phyloP scores from a whole-genome alignment of 2,888 invertebrate species.

The Hypena proboscidalis region DNA sequence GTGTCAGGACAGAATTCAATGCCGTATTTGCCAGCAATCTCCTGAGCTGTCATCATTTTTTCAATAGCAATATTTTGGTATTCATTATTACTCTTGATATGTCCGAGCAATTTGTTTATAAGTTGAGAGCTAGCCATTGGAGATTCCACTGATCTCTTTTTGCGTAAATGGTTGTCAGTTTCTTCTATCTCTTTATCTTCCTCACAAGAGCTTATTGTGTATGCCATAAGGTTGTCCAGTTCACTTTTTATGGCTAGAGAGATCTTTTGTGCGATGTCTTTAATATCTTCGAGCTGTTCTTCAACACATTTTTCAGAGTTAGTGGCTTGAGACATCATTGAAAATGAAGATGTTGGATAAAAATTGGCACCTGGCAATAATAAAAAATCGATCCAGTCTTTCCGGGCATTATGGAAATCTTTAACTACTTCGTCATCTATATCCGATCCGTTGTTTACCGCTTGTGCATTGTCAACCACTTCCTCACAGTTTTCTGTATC shows the following conservation, averaged over 20 bases:
- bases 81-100: conserved; percentile 76
- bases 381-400: conserved; percentile 67
- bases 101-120: conserved; percentile 69
- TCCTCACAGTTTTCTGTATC: conserved; percentile 43
- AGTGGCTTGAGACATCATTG: conserved; percentile 66
- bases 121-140: conserved; percentile 72
- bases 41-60: conserved; percentile 80
- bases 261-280: conserved; percentile 67
- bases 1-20: conserved; percentile 73
- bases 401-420: conserved; percentile 48
- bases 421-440: conserved; percentile 42
- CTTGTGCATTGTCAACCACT: conserved; percentile 37
- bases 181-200: conserved; percentile 48
- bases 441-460: conserved; percentile 38
- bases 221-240: conserved; percentile 65
- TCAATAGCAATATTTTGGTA: conserved; percentile 80
- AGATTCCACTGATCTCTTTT: conserved; percentile 65
- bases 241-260: conserved; percentile 65
- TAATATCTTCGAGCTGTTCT: conserved; percentile 72
- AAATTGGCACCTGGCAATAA: conserved; percentile 46
- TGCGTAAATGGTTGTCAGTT: conserved; percentile 54
- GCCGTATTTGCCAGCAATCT: conserved; percentile 78
- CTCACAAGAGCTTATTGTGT: conserved; percentile 55
- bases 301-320: conserved; percentile 65
- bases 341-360: conserved; percentile 60